Evolutionary conservation across 2,797 vertebrate species (phyloP), one percentile per base, ranked within the genome.

Genomic region (Scomberomorus guttatus): DNA sequence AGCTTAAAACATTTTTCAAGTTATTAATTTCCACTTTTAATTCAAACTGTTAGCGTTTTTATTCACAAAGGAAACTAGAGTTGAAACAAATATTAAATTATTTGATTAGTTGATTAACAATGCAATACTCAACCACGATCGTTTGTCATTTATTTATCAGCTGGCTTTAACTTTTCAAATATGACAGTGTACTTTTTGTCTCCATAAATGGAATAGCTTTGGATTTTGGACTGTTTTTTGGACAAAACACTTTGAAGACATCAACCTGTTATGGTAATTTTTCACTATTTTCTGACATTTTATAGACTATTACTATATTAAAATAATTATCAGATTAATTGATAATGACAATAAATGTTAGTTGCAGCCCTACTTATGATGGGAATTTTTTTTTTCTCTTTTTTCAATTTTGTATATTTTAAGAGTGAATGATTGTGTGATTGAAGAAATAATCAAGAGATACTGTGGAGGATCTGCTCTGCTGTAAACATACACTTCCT

Each of bases 401-500:
- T 37, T 37, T 37, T 37, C 34, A 11, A 11, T 37, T 6, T 10
- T 37, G 34, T 37, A 10, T 37, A 37, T 37, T 37, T 37, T 10
- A 37, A 37, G 48, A 15, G 11, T 66, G 18, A 42, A 55, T 32
- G 14, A 27, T 32, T 1, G 18, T 56, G 6, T 25, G 34, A 27
- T 27, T 34, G 6, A 57, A 46, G 12, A 57, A 37, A 55, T 18
- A 66, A 39, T 52, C 48, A 52, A 22, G 18, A 17, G 3, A 44
- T 24, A 18, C 3, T 5, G 17, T 9, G 17, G 46, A 18, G 17
- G 25, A 48, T 37, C n/a, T 52, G 48, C 63, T 57, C 25, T 52
- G 32, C 15, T 62, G 32, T 34, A 48, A 51, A 63, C 46, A 29
- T 57, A 72, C 22, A 51, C 64, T 73, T 62, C 70, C 70, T 75